Conservation (phyloP, 2,888 invertebrate genomes). For the Cistogaster globosa region DNA sequence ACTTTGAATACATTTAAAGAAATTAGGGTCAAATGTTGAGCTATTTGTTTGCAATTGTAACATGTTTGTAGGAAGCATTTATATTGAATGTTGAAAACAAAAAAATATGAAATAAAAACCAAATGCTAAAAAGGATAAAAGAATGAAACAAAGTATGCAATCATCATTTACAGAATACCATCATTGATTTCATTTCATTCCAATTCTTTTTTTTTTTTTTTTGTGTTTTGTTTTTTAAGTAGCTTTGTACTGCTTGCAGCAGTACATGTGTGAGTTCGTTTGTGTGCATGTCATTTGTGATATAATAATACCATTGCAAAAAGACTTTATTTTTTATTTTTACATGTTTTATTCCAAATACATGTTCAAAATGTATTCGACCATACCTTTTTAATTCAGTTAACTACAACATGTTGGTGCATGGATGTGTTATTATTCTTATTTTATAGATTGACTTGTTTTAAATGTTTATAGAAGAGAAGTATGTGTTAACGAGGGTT, state of each 20-base stretch:
- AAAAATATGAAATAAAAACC: neutral
- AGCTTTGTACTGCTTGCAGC: neutral
- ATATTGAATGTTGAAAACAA: slow-evolving; percentile 20
- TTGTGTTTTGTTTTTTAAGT: slow-evolving; percentile 3
- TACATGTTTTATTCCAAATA: neutral
- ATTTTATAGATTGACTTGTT: slow-evolving; percentile 1
- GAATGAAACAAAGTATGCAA: slow-evolving; percentile 47
- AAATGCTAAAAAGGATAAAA: slow-evolving; percentile 16
- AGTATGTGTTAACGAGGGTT: neutral
- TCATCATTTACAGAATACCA: slow-evolving; percentile 54
- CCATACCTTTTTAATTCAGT: slow-evolving; percentile 55
- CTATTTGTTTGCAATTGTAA: slow-evolving; percentile 67
- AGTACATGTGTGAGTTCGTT: neutral
- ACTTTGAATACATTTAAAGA: slow-evolving; percentile 54
- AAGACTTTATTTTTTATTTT: neutral
- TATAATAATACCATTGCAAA: neutral
- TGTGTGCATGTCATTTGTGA: slow-evolving; percentile 1
- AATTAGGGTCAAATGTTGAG: slow-evolving; percentile 69
- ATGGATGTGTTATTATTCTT: neutral
- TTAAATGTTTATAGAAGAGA: neutral
- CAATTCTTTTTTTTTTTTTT: slow-evolving; percentile 1
- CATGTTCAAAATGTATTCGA: neutral
- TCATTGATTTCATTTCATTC: neutral
- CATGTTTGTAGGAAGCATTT: slow-evolving; percentile 59
- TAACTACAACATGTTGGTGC: slow-evolving; percentile 4